Evolutionary conservation across 2,888 invertebrate species (phyloP).

Genomic region (Pyrrhia umbra): DNA sequence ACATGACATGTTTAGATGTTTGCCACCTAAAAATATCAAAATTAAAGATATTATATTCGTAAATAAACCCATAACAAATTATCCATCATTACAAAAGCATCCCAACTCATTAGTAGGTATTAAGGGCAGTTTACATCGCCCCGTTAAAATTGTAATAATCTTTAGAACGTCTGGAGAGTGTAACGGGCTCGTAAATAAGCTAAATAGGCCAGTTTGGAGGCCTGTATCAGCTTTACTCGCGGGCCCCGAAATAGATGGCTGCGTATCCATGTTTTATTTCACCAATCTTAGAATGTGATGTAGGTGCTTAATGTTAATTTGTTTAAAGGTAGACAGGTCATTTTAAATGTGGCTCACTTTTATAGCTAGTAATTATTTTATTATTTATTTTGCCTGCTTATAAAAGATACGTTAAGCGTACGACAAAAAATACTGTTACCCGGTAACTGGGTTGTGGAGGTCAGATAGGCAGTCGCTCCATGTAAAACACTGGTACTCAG

Average conservation of each 20-base stretch:
- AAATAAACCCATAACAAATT: conserved; percentile 14
- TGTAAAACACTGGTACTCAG: too few relatives aligned
- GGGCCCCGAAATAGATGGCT: conserved; percentile 43
- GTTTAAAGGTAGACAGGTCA: too few relatives aligned
- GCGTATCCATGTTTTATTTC: conserved; percentile 15
- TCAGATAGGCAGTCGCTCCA: too few relatives aligned
- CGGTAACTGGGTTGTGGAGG: too few relatives aligned
- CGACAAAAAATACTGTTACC: too few relatives aligned
- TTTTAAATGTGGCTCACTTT: too few relatives aligned
- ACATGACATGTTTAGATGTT: too few relatives aligned
- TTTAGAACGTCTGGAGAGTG: conserved; percentile 66
- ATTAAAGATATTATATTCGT: neutral
- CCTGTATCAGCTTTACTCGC: conserved; percentile 53
- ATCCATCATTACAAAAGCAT: conserved; percentile 40
- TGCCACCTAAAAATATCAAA: neutral
- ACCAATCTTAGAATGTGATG: conserved; percentile 12
- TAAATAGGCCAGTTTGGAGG: conserved; percentile 73
- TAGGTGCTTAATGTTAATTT: too few relatives aligned
- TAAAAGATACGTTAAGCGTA: too few relatives aligned
- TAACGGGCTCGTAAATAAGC: conserved; percentile 77
- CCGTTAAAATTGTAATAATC: conserved; percentile 64
- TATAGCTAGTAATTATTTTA: too few relatives aligned
- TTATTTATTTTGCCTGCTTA: too few relatives aligned
- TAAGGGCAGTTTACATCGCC: conserved; percentile 48
- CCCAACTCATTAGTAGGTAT: conserved; percentile 44